These are phyloP conservation scores for Prolemur simus DNA, from an alignment of 2,113 vertebrate species.

Conservation along the genomic window DNA sequence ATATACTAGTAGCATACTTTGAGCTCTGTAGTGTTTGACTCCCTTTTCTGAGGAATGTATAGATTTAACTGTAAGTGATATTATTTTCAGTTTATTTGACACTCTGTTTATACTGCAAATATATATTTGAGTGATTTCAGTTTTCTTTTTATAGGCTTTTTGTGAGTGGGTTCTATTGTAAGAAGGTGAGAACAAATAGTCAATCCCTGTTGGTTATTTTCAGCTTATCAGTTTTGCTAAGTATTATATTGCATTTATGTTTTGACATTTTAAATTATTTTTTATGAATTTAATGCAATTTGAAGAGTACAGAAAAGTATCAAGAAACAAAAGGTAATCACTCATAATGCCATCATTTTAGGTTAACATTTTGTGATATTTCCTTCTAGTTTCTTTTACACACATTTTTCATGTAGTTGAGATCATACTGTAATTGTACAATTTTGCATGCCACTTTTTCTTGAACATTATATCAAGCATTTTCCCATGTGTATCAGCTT, in stretches of 20 bases:
- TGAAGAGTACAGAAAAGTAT: not conserved
- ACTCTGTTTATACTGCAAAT: not conserved
- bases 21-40: not conserved
- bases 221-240: not conserved
- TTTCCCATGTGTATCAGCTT: not conserved
- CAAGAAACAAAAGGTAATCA: not conserved
- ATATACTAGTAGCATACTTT: not conserved
- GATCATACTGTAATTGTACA: not conserved
- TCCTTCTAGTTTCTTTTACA: not conserved
- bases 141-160: not conserved
- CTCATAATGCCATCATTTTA: not conserved
- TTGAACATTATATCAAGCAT: not conserved
- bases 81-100: not conserved
- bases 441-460: not conserved
- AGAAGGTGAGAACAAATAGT: not conserved
- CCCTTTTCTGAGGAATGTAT: not conserved
- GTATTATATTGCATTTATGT: not conserved
- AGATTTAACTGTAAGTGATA: not conserved
- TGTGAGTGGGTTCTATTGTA: not conserved
- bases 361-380: not conserved
- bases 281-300: not conserved
- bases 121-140: not conserved
- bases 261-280: conserved; percentile 10
- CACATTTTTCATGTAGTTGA: not conserved
- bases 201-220: not conserved